Percentiles rank a stretch among this genome's conserved stretches.
Conservation (phyloP, 2,113 vertebrate genomes). For the Cyphomyrus plagiostoma region DNA sequence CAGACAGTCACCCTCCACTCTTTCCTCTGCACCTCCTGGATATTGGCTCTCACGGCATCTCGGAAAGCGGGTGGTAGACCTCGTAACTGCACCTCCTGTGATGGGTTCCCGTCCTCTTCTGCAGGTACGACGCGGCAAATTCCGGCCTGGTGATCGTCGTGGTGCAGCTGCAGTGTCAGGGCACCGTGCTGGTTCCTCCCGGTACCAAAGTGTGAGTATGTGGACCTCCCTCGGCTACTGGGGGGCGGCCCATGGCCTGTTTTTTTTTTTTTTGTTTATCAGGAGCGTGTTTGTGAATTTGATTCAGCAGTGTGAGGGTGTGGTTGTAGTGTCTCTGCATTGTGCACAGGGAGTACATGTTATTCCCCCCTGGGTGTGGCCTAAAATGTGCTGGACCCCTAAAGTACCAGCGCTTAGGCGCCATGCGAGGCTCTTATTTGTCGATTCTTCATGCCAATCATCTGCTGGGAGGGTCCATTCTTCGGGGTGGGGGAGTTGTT, state of each 20-base stretch:
- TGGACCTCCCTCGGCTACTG: too few relatives aligned
- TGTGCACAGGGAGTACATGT: background rate
- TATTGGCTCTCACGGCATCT: background rate
- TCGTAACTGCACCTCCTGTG: background rate
- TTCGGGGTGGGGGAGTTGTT: background rate
- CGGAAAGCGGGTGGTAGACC: background rate
- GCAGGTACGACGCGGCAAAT: slow-evolving; percentile 61
- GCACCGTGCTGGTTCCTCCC: slow-evolving; percentile 49
- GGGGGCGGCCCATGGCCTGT: background rate
- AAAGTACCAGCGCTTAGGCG: background rate
- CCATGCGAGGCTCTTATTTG: background rate
- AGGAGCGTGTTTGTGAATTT: background rate
- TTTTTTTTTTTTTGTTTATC: background rate
- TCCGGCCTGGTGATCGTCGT: slow-evolving; percentile 67
- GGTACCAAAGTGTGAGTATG: slow-evolving; percentile 71
- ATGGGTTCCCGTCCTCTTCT: slow-evolving; percentile 27
- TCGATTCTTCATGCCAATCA: background rate
- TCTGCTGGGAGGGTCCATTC: background rate
- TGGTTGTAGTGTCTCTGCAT: background rate
- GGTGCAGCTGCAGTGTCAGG: slow-evolving; percentile 57
- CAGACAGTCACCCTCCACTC: background rate
- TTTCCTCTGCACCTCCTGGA: background rate
- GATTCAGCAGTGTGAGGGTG: background rate
- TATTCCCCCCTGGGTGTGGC: background rate
- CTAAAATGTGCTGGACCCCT: background rate